A percentile compares a stretch with the other conserved stretches of the same genome.
Evolutionary conservation across 2,888 invertebrate species (phyloP).

Genomic region (Ametastegia equiseti): DNA sequence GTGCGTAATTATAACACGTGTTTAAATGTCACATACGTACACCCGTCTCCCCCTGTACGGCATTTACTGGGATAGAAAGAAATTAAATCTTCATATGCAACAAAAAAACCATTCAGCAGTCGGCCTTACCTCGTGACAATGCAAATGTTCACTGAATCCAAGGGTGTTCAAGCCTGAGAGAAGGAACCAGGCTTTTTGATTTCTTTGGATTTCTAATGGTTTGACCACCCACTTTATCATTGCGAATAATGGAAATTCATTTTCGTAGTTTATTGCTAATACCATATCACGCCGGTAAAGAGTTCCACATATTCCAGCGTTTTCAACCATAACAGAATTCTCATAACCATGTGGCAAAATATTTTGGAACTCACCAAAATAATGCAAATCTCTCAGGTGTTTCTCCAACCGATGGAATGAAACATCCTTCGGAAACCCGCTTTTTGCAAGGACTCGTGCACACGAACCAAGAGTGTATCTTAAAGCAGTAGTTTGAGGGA

Average conservation of each 20-base stretch:
- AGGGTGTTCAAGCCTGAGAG: neutral
- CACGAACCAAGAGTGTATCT: slow-evolving; percentile 43
- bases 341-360: slow-evolving; percentile 29
- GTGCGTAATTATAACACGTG: neutral
- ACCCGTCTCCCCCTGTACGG: neutral
- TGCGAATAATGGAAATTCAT: neutral
- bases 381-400: slow-evolving; percentile 11
- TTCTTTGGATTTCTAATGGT: neutral
- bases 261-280: neutral
- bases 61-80: neutral
- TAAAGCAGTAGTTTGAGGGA: slow-evolving; percentile 31
- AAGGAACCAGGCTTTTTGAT: neutral
- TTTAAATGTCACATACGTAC: neutral
- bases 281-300: neutral
- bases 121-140: neutral
- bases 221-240: neutral
- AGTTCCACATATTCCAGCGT: slow-evolving; percentile 1
- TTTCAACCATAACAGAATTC: slow-evolving; percentile 12
- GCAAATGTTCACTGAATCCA: neutral
- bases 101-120: neutral
- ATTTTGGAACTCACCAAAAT: slow-evolving; percentile 30
- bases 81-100: neutral
- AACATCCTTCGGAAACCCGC: slow-evolving; percentile 14
- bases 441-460: slow-evolving; percentile 17
- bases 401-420: neutral